Evolutionary conservation across 2,797 vertebrate genomes (phyloP), one percentile per base, ranked within the genome.

Genomic region (Neopelma chrysocephalum): DNA sequence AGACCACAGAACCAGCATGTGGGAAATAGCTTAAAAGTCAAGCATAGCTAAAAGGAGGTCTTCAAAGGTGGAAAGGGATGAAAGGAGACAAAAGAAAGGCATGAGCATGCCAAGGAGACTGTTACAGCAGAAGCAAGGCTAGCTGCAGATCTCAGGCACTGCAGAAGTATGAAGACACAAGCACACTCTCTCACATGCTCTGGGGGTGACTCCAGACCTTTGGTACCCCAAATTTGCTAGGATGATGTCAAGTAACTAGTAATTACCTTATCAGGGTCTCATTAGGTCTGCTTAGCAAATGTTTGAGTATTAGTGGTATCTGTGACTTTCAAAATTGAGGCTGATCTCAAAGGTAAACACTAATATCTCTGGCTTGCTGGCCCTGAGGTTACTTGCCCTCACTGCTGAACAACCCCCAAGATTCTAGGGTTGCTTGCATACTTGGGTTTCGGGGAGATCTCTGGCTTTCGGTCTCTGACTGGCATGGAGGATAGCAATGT

Each of bases 401-500:
- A 4, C 17, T 71, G 8, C 23, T 47, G 26, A 78, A 22, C 38
- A 48, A 15, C 9, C 0, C 9, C 38, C 32, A 69, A 15, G 23
- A 54, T 21, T 17, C 29, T 54, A 36, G 29, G 3, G 3, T 47
- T 89, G 4, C 22, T 87, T 84, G 11, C 10, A 56, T 12, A 25
- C 31, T n/a, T 62, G 18, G 5, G 3, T 51, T 66, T 65, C 2
- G 2, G 34, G 32, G 47, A 47, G 10, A 32, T 45, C 10, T 87
- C 38, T 91, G 62, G 10, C 13, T 76, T 65, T 2, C 5, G 31
- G 23, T 15, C 23, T 68, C 48, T 56, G 43, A 6, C 32, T 65
- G 56, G 3, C 0, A 0, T 4, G 10, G 16, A 51, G 15, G 11
- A n/a, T 19, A 23, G 16, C 12, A 40, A 16, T 5, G 16, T 40